These are phyloP conservation scores for Cheumatopsyche charites DNA, from an alignment of 1,140 invertebrate genomes.

Conservation along the genomic window DNA sequence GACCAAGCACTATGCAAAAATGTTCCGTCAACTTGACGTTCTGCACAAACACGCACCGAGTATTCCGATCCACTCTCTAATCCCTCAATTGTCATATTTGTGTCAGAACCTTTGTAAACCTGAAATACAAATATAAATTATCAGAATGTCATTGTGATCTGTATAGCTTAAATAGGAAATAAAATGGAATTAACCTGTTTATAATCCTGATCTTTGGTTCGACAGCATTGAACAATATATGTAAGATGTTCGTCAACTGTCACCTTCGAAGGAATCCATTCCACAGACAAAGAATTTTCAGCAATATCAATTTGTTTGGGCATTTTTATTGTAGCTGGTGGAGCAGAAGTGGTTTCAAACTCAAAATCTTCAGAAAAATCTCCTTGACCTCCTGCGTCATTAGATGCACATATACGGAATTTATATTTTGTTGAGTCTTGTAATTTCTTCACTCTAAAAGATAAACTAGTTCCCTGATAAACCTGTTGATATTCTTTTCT, in stretches of 20 bases:
- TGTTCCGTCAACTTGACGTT: constrained; percentile 64
- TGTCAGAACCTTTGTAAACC: constrained; percentile 74
- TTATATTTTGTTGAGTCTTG: constrained; percentile 78
- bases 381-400: constrained; percentile 79
- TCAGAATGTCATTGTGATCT: neutral
- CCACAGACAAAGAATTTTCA: constrained; percentile 56
- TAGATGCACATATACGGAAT: constrained; percentile 83
- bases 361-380: constrained; percentile 72
- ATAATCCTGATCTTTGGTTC: constrained; percentile 66
- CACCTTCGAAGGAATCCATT: constrained; percentile 63
- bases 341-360: constrained; percentile 76
- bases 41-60: constrained; percentile 73
- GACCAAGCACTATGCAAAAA: constrained; percentile 72
- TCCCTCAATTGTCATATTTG: constrained; percentile 68
- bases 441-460: constrained; percentile 80
- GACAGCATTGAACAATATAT: constrained; percentile 71
- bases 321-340: constrained; percentile 76
- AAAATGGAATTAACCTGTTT: constrained; percentile 59
- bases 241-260: constrained; percentile 67
- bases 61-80: constrained; percentile 75
- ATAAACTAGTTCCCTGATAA: constrained; percentile 77
- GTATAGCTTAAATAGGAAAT: neutral
- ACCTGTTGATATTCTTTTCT: constrained; percentile 74
- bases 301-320: constrained; percentile 63
- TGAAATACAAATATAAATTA: constrained; percentile 52